These are phyloP conservation scores for Cryptomyrus ogoouensis DNA, from an alignment of 2,113 vertebrate genomes.

Conservation along the genomic window DNA sequence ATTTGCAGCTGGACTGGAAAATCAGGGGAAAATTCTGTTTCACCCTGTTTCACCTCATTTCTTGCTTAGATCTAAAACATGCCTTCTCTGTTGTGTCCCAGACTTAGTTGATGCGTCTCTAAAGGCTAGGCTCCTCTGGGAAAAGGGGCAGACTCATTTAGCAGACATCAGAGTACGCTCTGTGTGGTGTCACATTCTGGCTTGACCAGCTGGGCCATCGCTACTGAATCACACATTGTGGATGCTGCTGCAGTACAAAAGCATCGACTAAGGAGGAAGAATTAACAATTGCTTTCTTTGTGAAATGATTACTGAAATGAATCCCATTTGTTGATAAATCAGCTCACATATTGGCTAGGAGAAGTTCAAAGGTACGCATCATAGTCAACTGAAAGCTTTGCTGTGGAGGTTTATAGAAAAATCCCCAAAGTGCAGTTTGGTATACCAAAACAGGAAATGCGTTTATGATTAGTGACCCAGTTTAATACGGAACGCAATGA, in stretches of 20 bases:
- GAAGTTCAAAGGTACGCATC: background rate
- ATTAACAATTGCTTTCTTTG: slow-evolving; percentile 17
- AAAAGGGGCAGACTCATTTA: background rate
- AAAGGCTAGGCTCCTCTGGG: background rate
- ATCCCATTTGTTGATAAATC: background rate
- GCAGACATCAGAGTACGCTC: background rate
- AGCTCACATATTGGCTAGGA: background rate
- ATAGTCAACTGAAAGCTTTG: background rate
- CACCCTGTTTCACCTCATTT: slow-evolving; percentile 6
- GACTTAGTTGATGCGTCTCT: background rate
- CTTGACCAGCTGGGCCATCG: slow-evolving; percentile 3
- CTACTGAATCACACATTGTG: slow-evolving; percentile 22
- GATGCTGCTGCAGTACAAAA: slow-evolving; percentile 12
- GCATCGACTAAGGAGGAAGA: slow-evolving; percentile 17
- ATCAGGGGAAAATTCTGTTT: background rate
- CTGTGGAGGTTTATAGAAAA: background rate
- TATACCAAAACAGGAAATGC: background rate
- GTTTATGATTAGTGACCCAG: background rate
- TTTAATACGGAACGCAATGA: background rate
- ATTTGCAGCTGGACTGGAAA: background rate
- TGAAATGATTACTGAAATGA: background rate
- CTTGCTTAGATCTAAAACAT: background rate
- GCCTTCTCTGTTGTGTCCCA: background rate
- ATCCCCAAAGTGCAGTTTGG: background rate
- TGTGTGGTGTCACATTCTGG: slow-evolving; percentile 12